phyloP scores from a whole-genome alignment of 2,888 invertebrate genomes.

The Archaeoteleia sp. region DNA sequence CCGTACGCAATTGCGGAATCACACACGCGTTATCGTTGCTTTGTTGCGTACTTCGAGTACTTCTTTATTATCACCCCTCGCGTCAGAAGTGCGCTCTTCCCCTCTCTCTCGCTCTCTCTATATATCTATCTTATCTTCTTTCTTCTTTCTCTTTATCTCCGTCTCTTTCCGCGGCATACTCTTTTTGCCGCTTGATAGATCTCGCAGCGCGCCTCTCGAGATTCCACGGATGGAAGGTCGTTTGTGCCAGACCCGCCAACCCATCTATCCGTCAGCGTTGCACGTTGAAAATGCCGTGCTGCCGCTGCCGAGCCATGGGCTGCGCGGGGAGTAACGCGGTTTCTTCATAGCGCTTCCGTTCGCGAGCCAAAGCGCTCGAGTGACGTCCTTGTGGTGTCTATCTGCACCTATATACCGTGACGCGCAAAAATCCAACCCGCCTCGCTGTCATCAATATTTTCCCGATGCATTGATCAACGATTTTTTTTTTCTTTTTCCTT shows the following conservation, averaged over 20 bases:
- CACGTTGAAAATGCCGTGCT: constrained; percentile 38
- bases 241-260: constrained; percentile 30
- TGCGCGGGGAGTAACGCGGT: constrained; percentile 23
- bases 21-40: constrained; percentile 46
- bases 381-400: constrained; percentile 50
- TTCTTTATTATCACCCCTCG: constrained; percentile 45
- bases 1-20: constrained; percentile 33
- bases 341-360: constrained; percentile 53
- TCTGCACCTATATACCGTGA: constrained; percentile 42
- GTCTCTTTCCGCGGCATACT: constrained; percentile 19
- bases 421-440: constrained; percentile 28
- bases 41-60: constrained; percentile 31
- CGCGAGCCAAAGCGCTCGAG: constrained; percentile 45
- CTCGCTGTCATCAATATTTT: constrained; percentile 32
- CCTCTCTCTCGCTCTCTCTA: neutral
- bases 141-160: too few species aligned
- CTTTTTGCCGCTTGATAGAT: constrained; percentile 53
- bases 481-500: constrained; percentile 7
- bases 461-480: constrained; percentile 25
- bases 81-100: too few species aligned
- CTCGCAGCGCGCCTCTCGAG: constrained; percentile 40
- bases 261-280: constrained; percentile 44
- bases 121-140: too few species aligned
- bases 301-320: constrained; percentile 16
- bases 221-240: constrained; percentile 54